Conservation (phyloP, 2,797 vertebrate genomes). For the Oreochromis grahami region DNA sequence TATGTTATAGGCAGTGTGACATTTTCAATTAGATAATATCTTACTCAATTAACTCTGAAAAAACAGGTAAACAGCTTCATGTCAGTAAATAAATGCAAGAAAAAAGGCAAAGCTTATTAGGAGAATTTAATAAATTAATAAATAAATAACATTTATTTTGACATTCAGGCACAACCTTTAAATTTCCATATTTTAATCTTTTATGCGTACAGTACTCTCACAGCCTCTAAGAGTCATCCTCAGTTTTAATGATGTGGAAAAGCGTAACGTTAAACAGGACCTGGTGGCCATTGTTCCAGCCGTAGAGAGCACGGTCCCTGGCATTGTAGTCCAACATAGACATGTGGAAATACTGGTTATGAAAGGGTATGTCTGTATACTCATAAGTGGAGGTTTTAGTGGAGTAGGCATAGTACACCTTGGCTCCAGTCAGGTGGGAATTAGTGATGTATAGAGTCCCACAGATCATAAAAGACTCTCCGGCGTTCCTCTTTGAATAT, state of each 20-base stretch:
- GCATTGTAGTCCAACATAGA: slow-evolving; percentile 99
- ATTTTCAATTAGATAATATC: not conserved
- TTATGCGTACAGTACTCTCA: not conserved
- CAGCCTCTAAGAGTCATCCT: slow-evolving; percentile 84
- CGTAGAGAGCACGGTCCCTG: slow-evolving; percentile 92
- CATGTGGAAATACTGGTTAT: slow-evolving; percentile 99
- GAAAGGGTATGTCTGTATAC: slow-evolving; percentile 97
- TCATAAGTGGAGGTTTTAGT: slow-evolving; percentile 96
- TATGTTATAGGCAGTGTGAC: not conserved
- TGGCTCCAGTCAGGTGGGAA: slow-evolving; percentile 95
- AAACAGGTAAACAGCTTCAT: not conserved
- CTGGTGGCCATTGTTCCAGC: slow-evolving; percentile 99
- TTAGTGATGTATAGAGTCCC: slow-evolving; percentile 98
- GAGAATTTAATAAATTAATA: slow-evolving; percentile 1
- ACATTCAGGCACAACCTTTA: slow-evolving; percentile 39
- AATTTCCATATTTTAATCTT: not conserved
- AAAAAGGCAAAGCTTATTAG: not conserved
- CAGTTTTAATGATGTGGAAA: slow-evolving; percentile 97
- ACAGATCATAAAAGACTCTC: slow-evolving; percentile 99
- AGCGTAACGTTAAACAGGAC: slow-evolving; percentile 97
- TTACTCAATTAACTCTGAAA: not conserved
- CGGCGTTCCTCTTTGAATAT: slow-evolving; percentile 98
- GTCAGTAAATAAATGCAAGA: not conserved
- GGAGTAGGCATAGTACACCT: slow-evolving; percentile 97
- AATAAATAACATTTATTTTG: slow-evolving; percentile 23